Evolutionary conservation across 2,888 invertebrate genomes (phyloP), one percentile per base, ranked within the genome.

Genomic region (Microplitis deprimator): DNA sequence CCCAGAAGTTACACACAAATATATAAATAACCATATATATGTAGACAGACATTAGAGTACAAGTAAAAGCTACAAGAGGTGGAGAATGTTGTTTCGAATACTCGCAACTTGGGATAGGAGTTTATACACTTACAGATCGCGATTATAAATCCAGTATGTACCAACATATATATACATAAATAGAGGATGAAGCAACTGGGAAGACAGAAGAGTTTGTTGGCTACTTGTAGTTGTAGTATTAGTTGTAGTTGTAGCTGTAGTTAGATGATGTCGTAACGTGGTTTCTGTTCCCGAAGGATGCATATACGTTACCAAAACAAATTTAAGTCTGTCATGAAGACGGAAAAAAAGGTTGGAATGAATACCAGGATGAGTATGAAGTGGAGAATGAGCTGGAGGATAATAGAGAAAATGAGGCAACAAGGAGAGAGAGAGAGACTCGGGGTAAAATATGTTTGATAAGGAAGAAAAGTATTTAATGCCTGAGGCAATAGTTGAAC

Each of bases 241-340:
- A 10, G 50, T 10, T 50, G 50, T 50, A 10, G 50, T 13, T 50
- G 10, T 50, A 50, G 50, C 3, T 3, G 50, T 50, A 10, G 77
- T 65, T 71, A 41, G 60, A 61, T n/a, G 38, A 73, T 73, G 76
- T 73, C 73, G 74, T 77, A 77, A 75, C 70, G 73, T 40, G 74
- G 74, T 75, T 67, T 74, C 74, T 77, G 77, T 67, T 75, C 74
- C 74, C 77, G 71, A 77, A 77, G 77, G 77, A 60, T 75, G 71
- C 74, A 74, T 75, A 71, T 68, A 75, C 73, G 64, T 60, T 65
- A 62, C 74, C 50, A 74, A 77, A 77, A 74, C 74, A 77, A 77
- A 77, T 77, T 74, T 75, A 75, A 71, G 40, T 62, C 64, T 59
- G 74, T 73, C 67, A 77, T 65, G 61, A n/a, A 38, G 64, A 59